Base-by-base conservation (phyloP, 2,113 vertebrate genomes). In the Chelonoidis abingdonii region DNA sequence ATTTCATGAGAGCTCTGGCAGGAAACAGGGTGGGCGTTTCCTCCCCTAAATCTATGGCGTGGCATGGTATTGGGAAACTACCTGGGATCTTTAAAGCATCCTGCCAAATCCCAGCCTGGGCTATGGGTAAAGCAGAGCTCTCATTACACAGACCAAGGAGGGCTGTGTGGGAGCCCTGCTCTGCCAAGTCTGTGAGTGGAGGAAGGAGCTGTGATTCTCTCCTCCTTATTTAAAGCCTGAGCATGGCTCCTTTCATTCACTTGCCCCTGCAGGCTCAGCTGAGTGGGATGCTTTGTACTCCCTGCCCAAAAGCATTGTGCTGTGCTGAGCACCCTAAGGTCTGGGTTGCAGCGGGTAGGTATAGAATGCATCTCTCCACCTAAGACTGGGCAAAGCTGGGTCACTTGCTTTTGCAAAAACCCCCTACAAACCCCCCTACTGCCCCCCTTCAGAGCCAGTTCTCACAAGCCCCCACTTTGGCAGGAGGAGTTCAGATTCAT, bases 31-130 rank as follows among this genome's bases (percentile, higher is more conserved):
- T 83, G 94, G 92, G 80, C n/a, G 1, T 57, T 83, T 83, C 84
- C 86, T 83, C 57, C 2, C 0, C 1, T 38, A 0, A 72, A 38
- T 72, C 16, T 80, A 53, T 56, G 13, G 62, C 0, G 8, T 0
- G 24, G 59, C 13, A 1, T 0, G 0, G 78, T 75, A 4, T 31
- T 56, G 83, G 76, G 80, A 79, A 84, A 53, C 56, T 38, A 5
- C 50, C 1, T 0, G 0, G 52, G 1, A 2, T 3, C 8, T 89
- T 44, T n/a, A n/a, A 72, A 72, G 35, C 19, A 29, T 62, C 13
- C 59, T 62, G 29, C 59, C 31, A 22, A 53, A 11, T 0, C 35
- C 57, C 84, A 80, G 38, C 2, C 7, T 54, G 76, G 57, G 84
- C 59, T 62, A 14, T 31, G 59, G 29, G 59, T 31, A 62, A 62